Conservation (phyloP, 2,797 vertebrate species). For the Erithacus rubecula region DNA sequence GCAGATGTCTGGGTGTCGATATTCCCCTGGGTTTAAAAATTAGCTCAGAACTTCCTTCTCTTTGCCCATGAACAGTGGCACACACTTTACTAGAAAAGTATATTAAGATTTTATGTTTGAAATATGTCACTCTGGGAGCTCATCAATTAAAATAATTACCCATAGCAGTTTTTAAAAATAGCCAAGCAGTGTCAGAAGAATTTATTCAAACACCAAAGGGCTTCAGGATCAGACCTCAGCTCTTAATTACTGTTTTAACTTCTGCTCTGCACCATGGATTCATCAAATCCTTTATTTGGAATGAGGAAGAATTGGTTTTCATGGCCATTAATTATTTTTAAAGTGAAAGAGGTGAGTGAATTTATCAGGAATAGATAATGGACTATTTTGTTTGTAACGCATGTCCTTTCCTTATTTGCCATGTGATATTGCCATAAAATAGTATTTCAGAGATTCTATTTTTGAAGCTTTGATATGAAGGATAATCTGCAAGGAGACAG, state of each 20-base stretch:
- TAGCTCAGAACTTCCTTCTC: slow-evolving; percentile 23
- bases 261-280: slow-evolving; percentile 40
- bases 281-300: slow-evolving; percentile 55
- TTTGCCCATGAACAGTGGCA: slow-evolving; percentile 33
- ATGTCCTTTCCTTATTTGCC: not conserved
- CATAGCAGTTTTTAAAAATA: slow-evolving; percentile 59
- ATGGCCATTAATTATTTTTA: slow-evolving; percentile 1
- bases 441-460: not conserved
- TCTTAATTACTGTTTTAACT: slow-evolving; percentile 38
- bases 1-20: not conserved
- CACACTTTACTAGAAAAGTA: slow-evolving; percentile 26
- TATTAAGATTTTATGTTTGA: slow-evolving; percentile 65
- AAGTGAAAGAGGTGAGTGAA: slow-evolving; percentile 29
- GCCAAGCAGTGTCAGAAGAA: slow-evolving; percentile 55
- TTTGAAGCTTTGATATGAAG: not conserved
- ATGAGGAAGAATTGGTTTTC: slow-evolving; percentile 17
- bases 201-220: slow-evolving; percentile 50
- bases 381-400: not conserved
- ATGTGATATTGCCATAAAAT: not conserved
- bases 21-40: slow-evolving; percentile 12
- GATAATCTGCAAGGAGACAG: not conserved
- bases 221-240: slow-evolving; percentile 51
- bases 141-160: slow-evolving; percentile 54
- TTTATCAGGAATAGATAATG: not conserved
- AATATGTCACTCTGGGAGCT: slow-evolving; percentile 63